phyloP scores from a whole-genome alignment of 2,888 invertebrate species.

The Esperia sulphurella region DNA sequence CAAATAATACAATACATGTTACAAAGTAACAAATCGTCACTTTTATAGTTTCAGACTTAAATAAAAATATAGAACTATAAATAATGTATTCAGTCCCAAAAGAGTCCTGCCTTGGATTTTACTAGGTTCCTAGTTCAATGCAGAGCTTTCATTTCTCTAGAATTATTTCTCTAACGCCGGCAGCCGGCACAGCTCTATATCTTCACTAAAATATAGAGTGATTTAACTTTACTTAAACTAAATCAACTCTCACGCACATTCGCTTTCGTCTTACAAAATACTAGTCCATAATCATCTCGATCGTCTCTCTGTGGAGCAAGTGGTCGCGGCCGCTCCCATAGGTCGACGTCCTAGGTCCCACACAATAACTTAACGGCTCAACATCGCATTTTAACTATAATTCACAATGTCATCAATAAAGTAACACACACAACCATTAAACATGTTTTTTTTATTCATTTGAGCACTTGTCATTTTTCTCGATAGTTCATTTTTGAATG shows the following conservation, averaged over 20 bases:
- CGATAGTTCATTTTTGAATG: neutral
- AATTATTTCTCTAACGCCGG: conserved; percentile 19
- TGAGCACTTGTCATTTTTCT: conserved; percentile 9
- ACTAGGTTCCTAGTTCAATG: conserved; percentile 24
- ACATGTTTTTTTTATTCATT: conserved; percentile 7
- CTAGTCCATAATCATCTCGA: conserved; percentile 20
- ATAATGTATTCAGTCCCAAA: conserved; percentile 59
- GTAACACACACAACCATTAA: conserved; percentile 19
- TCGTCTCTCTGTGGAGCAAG: conserved; percentile 21
- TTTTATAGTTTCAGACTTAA: conserved; percentile 66
- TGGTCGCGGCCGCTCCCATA: neutral
- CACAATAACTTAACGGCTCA: neutral
- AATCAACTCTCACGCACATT: conserved; percentile 20
- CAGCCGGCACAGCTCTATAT: conserved; percentile 14
- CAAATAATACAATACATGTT: conserved; percentile 65
- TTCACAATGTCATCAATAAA: conserved; percentile 8
- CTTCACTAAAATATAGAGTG: conserved; percentile 19
- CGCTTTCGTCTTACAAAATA: conserved; percentile 19
- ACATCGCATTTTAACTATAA: conserved; percentile 6
- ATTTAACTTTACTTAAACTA: conserved; percentile 27
- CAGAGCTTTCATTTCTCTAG: conserved; percentile 21
- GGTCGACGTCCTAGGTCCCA: neutral
- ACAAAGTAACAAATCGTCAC: conserved; percentile 65
- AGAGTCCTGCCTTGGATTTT: conserved; percentile 26
- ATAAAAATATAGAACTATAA: conserved; percentile 77